phyloP scores from a whole-genome alignment of 2,113 vertebrate genomes.

The Arizona elegans region DNA sequence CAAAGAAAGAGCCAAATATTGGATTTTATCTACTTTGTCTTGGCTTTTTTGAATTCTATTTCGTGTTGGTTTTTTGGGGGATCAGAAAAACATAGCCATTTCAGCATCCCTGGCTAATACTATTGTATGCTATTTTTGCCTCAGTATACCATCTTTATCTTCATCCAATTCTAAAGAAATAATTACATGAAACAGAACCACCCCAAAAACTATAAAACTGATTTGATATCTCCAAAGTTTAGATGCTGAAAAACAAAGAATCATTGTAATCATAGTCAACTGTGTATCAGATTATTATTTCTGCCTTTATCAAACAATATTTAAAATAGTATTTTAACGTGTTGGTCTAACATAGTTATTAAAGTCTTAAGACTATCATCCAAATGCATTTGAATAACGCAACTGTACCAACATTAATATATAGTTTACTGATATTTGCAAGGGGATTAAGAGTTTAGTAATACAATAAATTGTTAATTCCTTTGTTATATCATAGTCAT shows the following conservation, averaged over 20 bases:
- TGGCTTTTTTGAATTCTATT: background rate
- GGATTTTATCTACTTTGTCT: background rate
- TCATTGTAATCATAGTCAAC: rapidly evolving
- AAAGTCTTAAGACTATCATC: background rate
- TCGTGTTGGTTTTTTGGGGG: background rate
- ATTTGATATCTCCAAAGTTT: background rate
- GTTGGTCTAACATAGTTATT: background rate
- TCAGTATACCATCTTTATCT: background rate
- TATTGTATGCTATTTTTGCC: background rate
- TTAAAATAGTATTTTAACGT: conserved; percentile 29
- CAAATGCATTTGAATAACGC: background rate
- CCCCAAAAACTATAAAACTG: conserved; percentile 1
- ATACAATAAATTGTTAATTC: background rate
- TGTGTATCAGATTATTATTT: background rate
- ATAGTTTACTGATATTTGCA: background rate
- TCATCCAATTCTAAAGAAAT: background rate
- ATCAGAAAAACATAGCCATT: background rate
- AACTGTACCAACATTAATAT: background rate
- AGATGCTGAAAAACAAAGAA: background rate
- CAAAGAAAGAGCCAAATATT: background rate
- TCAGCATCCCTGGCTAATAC: background rate
- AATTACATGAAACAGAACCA: background rate
- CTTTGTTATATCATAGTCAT: rapidly evolving
- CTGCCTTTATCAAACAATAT: background rate
- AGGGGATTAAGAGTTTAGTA: background rate